A percentile compares a stretch with the other conserved stretches of the same genome.
phyloP scores from a whole-genome alignment of 2,113 vertebrate species.

The Megaleporinus macrocephalus region DNA sequence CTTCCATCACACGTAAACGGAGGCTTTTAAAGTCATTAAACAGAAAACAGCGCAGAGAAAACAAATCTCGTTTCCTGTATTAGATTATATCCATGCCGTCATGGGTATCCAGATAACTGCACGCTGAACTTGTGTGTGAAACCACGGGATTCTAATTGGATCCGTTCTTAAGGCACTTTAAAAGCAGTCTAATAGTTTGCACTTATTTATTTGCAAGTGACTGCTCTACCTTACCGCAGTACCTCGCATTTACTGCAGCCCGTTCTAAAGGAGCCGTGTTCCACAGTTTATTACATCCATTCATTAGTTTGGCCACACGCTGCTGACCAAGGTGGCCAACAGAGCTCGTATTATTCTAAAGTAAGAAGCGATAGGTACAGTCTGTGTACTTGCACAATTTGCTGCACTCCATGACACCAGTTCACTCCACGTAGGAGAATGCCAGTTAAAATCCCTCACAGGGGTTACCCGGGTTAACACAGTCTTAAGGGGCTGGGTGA shows the following conservation, averaged over 20 bases:
- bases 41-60: background rate
- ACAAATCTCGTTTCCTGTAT: constrained; percentile 3
- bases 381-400: background rate
- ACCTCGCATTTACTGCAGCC: background rate
- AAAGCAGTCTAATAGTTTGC: constrained; percentile 8
- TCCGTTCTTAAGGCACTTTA: background rate
- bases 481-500: background rate
- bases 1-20: background rate
- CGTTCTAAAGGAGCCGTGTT: background rate
- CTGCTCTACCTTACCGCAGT: background rate
- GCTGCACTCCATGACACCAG: background rate
- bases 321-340: constrained; percentile 1
- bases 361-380: background rate
- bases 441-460: background rate
- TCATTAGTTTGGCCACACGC: background rate
- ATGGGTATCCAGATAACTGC: background rate
- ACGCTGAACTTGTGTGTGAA: constrained; percentile 4
- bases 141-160: constrained; percentile 6
- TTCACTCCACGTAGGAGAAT: background rate
- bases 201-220: constrained; percentile 23
- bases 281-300: background rate
- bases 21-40: background rate
- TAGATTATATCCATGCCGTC: background rate
- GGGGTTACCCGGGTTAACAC: background rate
- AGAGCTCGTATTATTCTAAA: background rate